A percentile compares a stretch with the other conserved stretches of the same genome.
Conservation (phyloP, 2,797 vertebrate species). For the Denticeps clupeoides region DNA sequence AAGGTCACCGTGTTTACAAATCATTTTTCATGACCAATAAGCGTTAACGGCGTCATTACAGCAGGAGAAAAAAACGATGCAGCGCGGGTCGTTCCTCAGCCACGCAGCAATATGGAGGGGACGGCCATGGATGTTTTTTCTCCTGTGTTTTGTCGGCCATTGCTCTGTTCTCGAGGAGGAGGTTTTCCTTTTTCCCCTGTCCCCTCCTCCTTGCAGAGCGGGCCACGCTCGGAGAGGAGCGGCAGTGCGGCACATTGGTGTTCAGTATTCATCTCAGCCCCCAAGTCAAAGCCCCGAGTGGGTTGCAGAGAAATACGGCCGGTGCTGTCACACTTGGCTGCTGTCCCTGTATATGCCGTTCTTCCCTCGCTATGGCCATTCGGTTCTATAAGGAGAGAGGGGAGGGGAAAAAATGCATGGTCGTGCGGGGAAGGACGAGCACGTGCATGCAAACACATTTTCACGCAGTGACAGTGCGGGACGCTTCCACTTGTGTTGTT, state of each 20-base stretch:
- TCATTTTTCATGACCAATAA: constrained; percentile 22
- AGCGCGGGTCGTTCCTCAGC: not conserved
- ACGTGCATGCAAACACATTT: no score
- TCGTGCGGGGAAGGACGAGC: no score
- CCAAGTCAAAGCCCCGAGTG: constrained; percentile 40
- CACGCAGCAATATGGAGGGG: no score
- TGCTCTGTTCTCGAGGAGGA: constrained; percentile 24
- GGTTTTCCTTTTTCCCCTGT: constrained; percentile 29
- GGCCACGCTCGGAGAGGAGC: no score
- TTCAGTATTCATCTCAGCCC: constrained; percentile 63
- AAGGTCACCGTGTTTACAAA: constrained; percentile 35
- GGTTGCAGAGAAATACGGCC: constrained; percentile 55
- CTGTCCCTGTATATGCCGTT: constrained; percentile 35
- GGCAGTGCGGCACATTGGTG: constrained; percentile 45
- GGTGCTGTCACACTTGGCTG: constrained; percentile 59
- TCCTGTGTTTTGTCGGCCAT: constrained; percentile 11
- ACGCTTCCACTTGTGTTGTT: no score
- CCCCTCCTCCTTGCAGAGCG: no score
- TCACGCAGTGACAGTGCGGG: no score
- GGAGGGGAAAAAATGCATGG: no score
- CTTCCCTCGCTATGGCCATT: constrained; percentile 27
- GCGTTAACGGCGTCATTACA: constrained; percentile 22
- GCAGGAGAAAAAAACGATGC: not conserved
- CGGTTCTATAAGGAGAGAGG: no score
- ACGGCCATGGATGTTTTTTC: constrained; percentile 17